Evolutionary conservation across 2,113 vertebrate species (phyloP), one percentile per base, ranked within the genome.

Genomic region (Amphiprion ocellaris): DNA sequence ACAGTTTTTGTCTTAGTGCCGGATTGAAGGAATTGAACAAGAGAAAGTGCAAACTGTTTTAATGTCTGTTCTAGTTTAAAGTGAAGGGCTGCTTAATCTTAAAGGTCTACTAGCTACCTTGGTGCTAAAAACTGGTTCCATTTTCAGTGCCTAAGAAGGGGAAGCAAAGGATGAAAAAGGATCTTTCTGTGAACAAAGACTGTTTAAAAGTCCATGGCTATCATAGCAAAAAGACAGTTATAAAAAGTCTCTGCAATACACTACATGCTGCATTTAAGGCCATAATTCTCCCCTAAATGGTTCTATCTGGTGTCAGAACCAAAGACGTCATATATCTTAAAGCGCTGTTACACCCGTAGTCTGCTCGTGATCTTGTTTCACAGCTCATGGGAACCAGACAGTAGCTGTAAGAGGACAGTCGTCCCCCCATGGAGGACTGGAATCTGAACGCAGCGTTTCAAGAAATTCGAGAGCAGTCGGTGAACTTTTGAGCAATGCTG

Each of bases 321-420:
- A 56, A 59, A 73, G 17, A 28, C 55, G 0, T 47, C 74, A 46
- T 64, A 39, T 50, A 75, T 80, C 41, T 37, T 49, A 58, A 46
- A 59, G 58, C 47, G 67, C 61, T 55, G 56, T 73, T 80, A 70
- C 75, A 72, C 10, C 19, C 26, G 26, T 11, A 30, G 74, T 56
- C 52, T 68, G 50, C 62, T 63, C 52, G 4, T 44, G 83, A 87
- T 89, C 77, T 47, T 41, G 71, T 83, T 89, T 85, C 85, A 77
- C 80, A 77, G 81, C 79, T 81, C 67, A 50, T 84, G 82, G 78
- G 87, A 89, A 87, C 69, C 88, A 86, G 84, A 86, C 81, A 77
- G 77, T 46, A 72, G 66, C 73, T 39, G 53, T 7, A 23, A 62
- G 61, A 81, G 66, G 71, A 67, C 75, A 80, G 61, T 61, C 11